Evolutionary conservation across 2,113 vertebrate species (phyloP), one percentile per base, ranked within the genome.

Genomic region (Colius striatus): DNA sequence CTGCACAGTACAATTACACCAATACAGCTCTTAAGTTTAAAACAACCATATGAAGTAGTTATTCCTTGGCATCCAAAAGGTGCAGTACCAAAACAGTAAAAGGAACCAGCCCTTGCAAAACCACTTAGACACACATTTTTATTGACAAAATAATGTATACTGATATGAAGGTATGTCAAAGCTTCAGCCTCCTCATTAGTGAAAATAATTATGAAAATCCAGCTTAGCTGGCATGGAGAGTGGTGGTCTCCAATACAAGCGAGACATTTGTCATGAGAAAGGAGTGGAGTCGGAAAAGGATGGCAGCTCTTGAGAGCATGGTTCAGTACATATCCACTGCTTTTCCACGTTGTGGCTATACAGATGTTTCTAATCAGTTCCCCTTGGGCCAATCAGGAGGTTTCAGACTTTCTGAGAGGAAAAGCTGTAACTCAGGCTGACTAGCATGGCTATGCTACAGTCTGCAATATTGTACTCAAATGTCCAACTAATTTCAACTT

Each of bases 291-390:
- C 62, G 30, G 58, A 92, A 41, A 73, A 84, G 27, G 23, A 73
- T 54, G 48, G 41, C 51, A 73, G 45, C 20, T 65, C 12, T 70
- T 65, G 38, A 83, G 79, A 86, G 45, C 14, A 61, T 71, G 66
- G 22, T 84, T 84, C 29, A 80, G 68, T 53, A 81, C 16, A 17
- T 84, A 77, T 14, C n/a, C 60, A 74, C 25, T 87, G 53, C 38
- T 81, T 84, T 91, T 86, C 63, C 34, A 57, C 45, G 13, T 3
- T 77, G 47, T 84, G 27, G 41, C 68, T 43, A 29, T 30, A 43
- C 79, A 89, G 55, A 77, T 91, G 84, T 91, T 94, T 92, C 89
- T 71, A 38, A 81, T 89, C 72, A 58, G 67, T 89, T 89, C 73
- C 0, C 0, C 72, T 50, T 88, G 23, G 29, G 51, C n/a, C 67